Evolutionary conservation across 2,888 invertebrate genomes (phyloP).

Genomic region (Marasmarcha lunaedactyla): DNA sequence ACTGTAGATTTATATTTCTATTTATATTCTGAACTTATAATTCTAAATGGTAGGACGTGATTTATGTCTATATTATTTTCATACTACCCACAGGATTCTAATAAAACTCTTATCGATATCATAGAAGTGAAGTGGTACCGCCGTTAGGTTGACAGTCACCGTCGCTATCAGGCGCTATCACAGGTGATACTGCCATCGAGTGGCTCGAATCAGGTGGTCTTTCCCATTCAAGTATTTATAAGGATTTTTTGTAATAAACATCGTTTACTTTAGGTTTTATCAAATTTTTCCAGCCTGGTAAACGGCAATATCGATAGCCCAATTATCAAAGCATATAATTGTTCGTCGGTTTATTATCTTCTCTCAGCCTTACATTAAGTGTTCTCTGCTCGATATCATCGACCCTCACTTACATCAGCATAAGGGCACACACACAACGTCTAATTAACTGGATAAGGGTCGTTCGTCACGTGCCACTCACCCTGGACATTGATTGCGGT

Average conservation of each 20-base stretch:
- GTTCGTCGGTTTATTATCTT: too few relatives aligned
- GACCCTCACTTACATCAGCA: not conserved
- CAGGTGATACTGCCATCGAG: conserved; percentile 25
- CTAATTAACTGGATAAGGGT: conserved; percentile 44
- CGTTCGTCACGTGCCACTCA: conserved; percentile 50
- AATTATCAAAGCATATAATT: too few relatives aligned
- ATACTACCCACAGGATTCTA: too few relatives aligned
- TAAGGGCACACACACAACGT: conserved; percentile 15
- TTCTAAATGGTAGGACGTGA: too few relatives aligned
- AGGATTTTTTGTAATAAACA: not conserved
- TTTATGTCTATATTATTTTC: too few relatives aligned
- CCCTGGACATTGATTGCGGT: conserved; percentile 60
- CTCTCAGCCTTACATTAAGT: too few relatives aligned
- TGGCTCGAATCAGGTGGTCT: conserved; percentile 15
- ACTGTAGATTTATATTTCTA: too few relatives aligned
- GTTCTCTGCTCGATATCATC: too few relatives aligned
- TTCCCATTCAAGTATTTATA: conserved; percentile 14
- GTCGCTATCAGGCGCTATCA: conserved; percentile 21
- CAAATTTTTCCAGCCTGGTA: too few relatives aligned
- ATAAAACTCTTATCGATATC: conserved; percentile 19
- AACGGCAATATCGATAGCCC: too few relatives aligned
- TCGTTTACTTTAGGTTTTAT: not conserved
- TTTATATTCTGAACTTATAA: too few relatives aligned
- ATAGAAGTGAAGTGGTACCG: conserved; percentile 15
- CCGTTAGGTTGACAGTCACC: conserved; percentile 25